A percentile compares a stretch with the other conserved stretches of the same genome.
Conservation (phyloP, 2,797 vertebrate genomes). For the Cichlasoma orientale region DNA sequence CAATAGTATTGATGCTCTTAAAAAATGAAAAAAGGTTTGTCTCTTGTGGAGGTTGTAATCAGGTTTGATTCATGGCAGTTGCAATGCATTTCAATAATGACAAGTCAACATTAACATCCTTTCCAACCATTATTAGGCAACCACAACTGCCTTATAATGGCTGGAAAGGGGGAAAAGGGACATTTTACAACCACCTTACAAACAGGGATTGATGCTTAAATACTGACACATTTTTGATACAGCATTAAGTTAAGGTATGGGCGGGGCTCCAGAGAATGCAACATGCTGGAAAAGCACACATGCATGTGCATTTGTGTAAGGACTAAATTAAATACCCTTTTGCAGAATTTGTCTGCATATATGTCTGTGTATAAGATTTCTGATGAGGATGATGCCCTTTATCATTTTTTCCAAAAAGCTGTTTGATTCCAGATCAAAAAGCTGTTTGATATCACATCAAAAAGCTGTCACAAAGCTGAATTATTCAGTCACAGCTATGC, state of each 20-base stretch:
- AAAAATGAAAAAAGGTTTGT: not conserved
- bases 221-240: not conserved
- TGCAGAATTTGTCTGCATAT: not conserved
- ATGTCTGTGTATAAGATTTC: not conserved
- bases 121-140: not conserved
- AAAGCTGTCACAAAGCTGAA: not conserved
- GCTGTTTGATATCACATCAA: not conserved
- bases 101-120: not conserved
- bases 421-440: not conserved
- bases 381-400: not conserved
- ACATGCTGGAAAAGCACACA: not conserved
- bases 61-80: not conserved
- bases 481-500: not conserved
- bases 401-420: fast-evolving
- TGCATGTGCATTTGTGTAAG: not conserved
- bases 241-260: not conserved
- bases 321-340: not conserved
- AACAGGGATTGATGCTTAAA: not conserved
- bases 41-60: not conserved
- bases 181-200: too few species aligned
- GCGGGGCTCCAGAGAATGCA: not conserved
- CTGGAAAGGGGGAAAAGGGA: too few species aligned
- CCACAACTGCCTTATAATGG: not conserved
- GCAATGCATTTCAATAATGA: not conserved
- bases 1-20: not conserved